Evolutionary conservation across 2,888 invertebrate species (phyloP).

Genomic region (Fragum whitleyi): DNA sequence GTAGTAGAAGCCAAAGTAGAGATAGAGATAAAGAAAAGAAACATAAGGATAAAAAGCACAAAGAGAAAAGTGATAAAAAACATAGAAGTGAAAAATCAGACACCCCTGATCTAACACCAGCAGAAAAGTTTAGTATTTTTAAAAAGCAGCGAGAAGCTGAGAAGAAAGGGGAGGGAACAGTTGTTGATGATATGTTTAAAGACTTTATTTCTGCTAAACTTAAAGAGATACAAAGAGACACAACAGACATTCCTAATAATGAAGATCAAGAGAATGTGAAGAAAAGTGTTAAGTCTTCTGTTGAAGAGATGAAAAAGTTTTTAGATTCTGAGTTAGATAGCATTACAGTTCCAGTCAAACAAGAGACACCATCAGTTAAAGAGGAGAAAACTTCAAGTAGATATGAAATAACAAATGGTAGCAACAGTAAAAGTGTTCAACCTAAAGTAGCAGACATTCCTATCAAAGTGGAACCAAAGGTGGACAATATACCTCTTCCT

Average conservation of each 20-base stretch:
- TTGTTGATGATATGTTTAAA: slow-evolving; percentile 80
- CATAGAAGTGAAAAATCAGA: slow-evolving; percentile 10
- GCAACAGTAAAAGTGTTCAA: neutral
- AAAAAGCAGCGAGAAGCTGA: slow-evolving; percentile 59
- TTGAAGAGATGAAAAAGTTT: slow-evolving; percentile 75
- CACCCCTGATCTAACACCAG: slow-evolving; percentile 50
- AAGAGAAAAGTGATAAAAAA: slow-evolving; percentile 19
- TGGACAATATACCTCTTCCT: neutral
- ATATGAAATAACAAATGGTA: neutral
- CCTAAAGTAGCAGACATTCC: neutral
- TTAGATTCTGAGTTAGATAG: slow-evolving; percentile 75
- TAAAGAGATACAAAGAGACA: slow-evolving; percentile 64
- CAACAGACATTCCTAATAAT: slow-evolving; percentile 32
- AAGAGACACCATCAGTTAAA: neutral
- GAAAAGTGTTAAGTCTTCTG: slow-evolving; percentile 72
- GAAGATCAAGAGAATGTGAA: slow-evolving; percentile 38
- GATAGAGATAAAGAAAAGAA: slow-evolving; percentile 1
- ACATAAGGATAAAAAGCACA: slow-evolving; percentile 11
- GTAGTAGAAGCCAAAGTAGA: neutral
- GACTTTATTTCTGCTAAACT: slow-evolving; percentile 76
- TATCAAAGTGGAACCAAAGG: neutral
- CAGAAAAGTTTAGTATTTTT: slow-evolving; percentile 60
- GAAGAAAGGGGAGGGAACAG: slow-evolving; percentile 64
- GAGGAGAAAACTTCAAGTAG: neutral
- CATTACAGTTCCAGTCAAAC: slow-evolving; percentile 41